phyloP scores from a whole-genome alignment of 2,797 vertebrate genomes.

The Macropodus opercularis region DNA sequence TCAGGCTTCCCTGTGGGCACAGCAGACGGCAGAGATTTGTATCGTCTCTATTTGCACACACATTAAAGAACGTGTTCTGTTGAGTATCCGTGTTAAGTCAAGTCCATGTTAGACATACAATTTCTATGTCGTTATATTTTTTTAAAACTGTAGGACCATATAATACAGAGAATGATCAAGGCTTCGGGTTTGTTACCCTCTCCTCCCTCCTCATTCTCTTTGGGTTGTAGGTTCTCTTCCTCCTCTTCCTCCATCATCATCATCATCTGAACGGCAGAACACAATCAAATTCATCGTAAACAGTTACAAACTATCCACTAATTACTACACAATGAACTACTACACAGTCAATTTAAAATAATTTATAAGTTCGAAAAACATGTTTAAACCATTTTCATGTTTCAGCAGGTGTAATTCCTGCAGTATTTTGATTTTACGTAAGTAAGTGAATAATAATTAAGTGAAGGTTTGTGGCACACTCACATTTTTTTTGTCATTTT shows the following conservation, averaged over 20 bases:
- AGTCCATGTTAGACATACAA: neutral
- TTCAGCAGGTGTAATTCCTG: too few relatives aligned
- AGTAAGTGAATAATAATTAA: too few relatives aligned
- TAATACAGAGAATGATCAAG: neutral
- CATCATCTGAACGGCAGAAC: slow-evolving; percentile 73
- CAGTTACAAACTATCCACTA: neutral
- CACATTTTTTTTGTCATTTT: slow-evolving; percentile 95
- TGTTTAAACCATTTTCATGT: too few relatives aligned
- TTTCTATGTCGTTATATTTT: neutral
- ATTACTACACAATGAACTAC: neutral
- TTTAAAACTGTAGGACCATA: neutral
- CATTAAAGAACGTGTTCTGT: too few relatives aligned
- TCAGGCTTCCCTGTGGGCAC: slow-evolving; percentile 85
- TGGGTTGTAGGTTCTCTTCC: slow-evolving; percentile 86
- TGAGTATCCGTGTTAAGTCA: too few relatives aligned
- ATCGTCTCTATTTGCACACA: too few relatives aligned
- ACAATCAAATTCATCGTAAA: neutral
- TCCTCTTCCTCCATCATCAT: slow-evolving; percentile 96
- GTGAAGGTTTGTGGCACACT: too few relatives aligned
- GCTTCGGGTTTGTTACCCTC: slow-evolving; percentile 75
- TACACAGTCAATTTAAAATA: too few relatives aligned
- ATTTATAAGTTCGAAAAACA: too few relatives aligned
- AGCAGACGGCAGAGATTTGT: slow-evolving; percentile 1
- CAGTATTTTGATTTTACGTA: too few relatives aligned
- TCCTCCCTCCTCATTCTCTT: slow-evolving; percentile 86